phyloP scores from a whole-genome alignment of 2,113 vertebrate genomes.

The Arizona elegans region DNA sequence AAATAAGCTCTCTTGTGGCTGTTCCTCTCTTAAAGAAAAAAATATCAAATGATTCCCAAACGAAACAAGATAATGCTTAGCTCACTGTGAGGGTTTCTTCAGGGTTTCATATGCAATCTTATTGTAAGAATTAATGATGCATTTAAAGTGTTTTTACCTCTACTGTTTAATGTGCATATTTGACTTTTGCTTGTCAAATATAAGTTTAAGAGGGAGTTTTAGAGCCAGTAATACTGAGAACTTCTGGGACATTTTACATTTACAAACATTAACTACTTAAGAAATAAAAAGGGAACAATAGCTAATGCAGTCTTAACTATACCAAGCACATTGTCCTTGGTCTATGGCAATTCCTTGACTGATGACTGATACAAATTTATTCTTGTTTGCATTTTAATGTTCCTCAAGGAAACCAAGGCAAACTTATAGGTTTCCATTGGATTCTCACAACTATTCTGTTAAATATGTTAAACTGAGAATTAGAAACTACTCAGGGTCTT shows the following conservation, averaged over 20 bases:
- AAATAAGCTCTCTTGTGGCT: slow-evolving; percentile 35
- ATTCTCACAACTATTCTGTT: not conserved
- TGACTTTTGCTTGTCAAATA: slow-evolving; percentile 11
- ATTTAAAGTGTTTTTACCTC: slow-evolving; percentile 22
- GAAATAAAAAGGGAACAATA: slow-evolving; percentile 25
- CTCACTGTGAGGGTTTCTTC: slow-evolving; percentile 12
- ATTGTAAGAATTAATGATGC: slow-evolving; percentile 11
- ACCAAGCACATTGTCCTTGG: not conserved
- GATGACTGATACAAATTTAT: not conserved
- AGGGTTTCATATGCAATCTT: slow-evolving; percentile 14
- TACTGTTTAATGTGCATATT: not conserved
- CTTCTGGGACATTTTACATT: slow-evolving; percentile 19
- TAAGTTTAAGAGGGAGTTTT: slow-evolving; percentile 27
- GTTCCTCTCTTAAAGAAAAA: slow-evolving; percentile 42
- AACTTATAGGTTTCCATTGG: not conserved
- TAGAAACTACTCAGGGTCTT: not conserved
- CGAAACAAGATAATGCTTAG: slow-evolving; percentile 28
- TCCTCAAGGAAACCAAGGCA: not conserved
- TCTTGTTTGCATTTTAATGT: not conserved
- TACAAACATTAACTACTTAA: slow-evolving; percentile 38
- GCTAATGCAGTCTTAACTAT: not conserved
- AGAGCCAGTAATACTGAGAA: slow-evolving; percentile 14
- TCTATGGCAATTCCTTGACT: not conserved
- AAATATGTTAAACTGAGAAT: not conserved
- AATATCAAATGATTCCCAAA: slow-evolving; percentile 32